phyloP scores from a whole-genome alignment of 2,888 invertebrate genomes.

The Ptychoptera contaminata region DNA sequence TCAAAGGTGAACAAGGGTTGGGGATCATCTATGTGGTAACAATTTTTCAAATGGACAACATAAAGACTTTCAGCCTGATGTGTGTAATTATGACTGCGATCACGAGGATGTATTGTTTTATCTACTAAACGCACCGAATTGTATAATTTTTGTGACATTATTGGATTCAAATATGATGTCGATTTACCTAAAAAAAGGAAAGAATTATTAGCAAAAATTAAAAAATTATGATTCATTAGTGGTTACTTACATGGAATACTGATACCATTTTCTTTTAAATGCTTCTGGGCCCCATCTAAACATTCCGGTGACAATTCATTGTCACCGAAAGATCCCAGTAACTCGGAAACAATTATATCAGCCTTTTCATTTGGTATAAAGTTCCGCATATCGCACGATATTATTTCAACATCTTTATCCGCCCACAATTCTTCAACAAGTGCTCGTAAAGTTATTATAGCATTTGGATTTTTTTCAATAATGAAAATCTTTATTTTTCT shows the following conservation, averaged over 20 bases:
- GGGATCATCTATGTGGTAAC: conserved; percentile 22
- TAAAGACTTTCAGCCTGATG: conserved; percentile 63
- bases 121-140: conserved; percentile 44
- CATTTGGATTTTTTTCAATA: conserved; percentile 96
- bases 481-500: conserved; percentile 73
- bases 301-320: conserved; percentile 98
- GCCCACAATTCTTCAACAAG: conserved; percentile 65
- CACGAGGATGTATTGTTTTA: conserved; percentile 21
- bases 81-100: conserved; percentile 16
- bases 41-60: conserved; percentile 78
- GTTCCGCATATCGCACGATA: conserved; percentile 75
- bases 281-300: conserved; percentile 80
- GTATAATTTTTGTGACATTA: conserved; percentile 80
- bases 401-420: conserved; percentile 51
- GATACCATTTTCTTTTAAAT: conserved; percentile 72
- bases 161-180: conserved; percentile 79
- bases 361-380: conserved; percentile 71
- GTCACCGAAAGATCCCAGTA: conserved; percentile 94
- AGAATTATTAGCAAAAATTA: not conserved
- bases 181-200: conserved; percentile 36
- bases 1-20: conserved; percentile 62
- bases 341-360: conserved; percentile 89
- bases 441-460: conserved; percentile 67
- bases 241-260: conserved; percentile 56
- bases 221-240: not conserved